phyloP scores from a whole-genome alignment of 2,888 invertebrate genomes.

The Hedya salicella region DNA sequence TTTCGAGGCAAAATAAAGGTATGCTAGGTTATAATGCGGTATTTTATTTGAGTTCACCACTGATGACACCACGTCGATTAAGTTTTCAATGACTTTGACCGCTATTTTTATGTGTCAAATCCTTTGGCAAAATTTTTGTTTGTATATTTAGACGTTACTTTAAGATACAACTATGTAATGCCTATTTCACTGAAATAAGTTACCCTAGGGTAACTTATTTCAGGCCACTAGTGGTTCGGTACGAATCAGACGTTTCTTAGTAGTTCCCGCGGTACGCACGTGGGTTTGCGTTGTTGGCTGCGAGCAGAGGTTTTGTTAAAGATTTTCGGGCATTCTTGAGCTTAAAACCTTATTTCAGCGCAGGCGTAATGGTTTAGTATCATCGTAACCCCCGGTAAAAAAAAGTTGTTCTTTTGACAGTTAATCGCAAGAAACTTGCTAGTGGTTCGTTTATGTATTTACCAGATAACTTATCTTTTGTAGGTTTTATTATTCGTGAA shows the following conservation, averaged over 20 bases:
- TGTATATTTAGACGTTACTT: no score
- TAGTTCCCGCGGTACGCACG: background rate
- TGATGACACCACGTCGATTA: background rate
- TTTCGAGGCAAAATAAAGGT: slow-evolving; percentile 80
- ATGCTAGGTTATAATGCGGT: slow-evolving; percentile 65
- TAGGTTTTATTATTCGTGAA: no score
- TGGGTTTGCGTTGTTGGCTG: background rate
- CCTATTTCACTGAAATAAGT: no score
- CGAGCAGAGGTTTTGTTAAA: slow-evolving; percentile 18
- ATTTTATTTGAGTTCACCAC: background rate
- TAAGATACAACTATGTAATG: no score
- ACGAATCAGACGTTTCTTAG: background rate
- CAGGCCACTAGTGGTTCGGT: no score
- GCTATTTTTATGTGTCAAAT: background rate
- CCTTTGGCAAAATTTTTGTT: background rate
- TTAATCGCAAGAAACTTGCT: no score
- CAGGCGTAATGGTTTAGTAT: slow-evolving; percentile 36
- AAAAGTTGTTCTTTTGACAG: background rate
- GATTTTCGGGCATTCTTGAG: slow-evolving; percentile 22
- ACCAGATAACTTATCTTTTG: no score
- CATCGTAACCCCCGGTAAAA: slow-evolving; percentile 24
- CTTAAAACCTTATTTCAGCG: slow-evolving; percentile 27
- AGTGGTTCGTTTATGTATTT: no score
- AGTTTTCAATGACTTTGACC: background rate
- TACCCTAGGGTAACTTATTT: no score